A percentile compares a stretch with the other conserved stretches of the same genome.
Conservation (phyloP, 2,113 vertebrate species). For the Phoxinus phoxinus region DNA sequence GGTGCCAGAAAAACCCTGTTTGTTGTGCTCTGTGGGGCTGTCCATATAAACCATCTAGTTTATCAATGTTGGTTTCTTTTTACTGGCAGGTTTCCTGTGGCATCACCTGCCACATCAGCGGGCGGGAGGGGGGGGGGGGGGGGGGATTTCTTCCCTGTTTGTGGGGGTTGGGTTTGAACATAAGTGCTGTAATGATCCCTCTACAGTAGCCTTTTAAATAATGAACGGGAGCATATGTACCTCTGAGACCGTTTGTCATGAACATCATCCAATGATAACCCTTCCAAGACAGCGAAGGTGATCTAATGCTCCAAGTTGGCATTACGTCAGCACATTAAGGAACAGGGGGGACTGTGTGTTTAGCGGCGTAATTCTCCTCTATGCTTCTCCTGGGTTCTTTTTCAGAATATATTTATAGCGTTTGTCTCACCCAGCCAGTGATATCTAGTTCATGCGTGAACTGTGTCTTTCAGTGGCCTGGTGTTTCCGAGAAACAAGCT, state of each 20-base stretch:
- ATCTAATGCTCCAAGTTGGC: constrained; percentile 19
- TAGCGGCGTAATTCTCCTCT: constrained; percentile 6
- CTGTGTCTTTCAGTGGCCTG: constrained; percentile 33
- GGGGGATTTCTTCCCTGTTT: neutral
- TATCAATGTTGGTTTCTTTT: neutral
- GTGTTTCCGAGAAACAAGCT: constrained; percentile 34
- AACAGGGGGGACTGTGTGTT: neutral
- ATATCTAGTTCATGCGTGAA: constrained; percentile 35
- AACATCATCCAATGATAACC: constrained; percentile 23
- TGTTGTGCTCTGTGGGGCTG: neutral
- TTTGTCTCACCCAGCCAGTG: constrained; percentile 27
- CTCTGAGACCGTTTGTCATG: constrained; percentile 11
- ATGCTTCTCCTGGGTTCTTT: neutral
- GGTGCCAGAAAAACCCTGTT: constrained; percentile 5
- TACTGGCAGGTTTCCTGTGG: neutral
- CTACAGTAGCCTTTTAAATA: constrained; percentile 13
- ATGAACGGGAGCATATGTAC: constrained; percentile 24
- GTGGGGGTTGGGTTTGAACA: constrained; percentile 24
- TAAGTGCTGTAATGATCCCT: constrained; percentile 2
- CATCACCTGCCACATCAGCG: neutral
- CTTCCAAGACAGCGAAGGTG: neutral
- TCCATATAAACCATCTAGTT: neutral
- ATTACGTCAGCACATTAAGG: constrained; percentile 33
- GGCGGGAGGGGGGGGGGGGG: neutral
- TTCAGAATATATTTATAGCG: constrained; percentile 45